Evolutionary conservation across 2,113 vertebrate species (phyloP).

Genomic region (Motacilla tschutschensis): DNA sequence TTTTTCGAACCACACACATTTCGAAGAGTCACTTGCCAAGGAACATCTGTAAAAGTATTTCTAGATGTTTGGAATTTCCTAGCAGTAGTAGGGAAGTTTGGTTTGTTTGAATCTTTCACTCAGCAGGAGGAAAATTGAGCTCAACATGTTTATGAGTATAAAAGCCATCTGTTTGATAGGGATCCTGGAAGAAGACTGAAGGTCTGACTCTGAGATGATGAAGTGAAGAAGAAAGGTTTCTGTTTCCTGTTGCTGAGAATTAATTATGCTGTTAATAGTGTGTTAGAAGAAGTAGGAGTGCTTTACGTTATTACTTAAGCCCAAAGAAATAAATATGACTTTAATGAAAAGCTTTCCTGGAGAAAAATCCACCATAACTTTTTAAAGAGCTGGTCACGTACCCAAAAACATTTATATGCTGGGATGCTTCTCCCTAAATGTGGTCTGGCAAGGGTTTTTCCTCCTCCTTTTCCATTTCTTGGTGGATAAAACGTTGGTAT

Average conservation of each 20-base stretch:
- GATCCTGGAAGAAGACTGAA: conserved; percentile 43
- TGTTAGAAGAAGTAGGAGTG: conserved; percentile 20
- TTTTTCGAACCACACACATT: conserved; percentile 38
- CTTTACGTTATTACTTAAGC: conserved; percentile 32
- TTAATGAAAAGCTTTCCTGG: not conserved
- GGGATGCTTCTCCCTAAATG: not conserved
- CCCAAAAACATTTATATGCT: not conserved
- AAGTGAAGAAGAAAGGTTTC: conserved; percentile 49
- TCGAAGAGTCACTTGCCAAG: conserved; percentile 38
- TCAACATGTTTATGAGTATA: conserved; percentile 62
- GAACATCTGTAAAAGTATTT: conserved; percentile 59
- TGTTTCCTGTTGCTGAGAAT: conserved; percentile 45
- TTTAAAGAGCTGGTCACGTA: not conserved
- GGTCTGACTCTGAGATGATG: conserved; percentile 49
- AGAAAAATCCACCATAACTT: not conserved
- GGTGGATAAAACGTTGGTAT: not conserved
- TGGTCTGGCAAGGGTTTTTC: not conserved
- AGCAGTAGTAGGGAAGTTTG: conserved; percentile 58
- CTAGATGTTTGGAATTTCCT: conserved; percentile 62
- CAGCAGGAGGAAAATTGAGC: conserved; percentile 56
- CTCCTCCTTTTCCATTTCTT: not conserved
- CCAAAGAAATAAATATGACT: conserved; percentile 22
- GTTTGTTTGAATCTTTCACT: conserved; percentile 50
- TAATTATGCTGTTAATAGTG: conserved; percentile 58
- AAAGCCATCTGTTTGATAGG: conserved; percentile 66